phyloP scores from a whole-genome alignment of 2,113 vertebrate species.

The Lophotis ruficrista region DNA sequence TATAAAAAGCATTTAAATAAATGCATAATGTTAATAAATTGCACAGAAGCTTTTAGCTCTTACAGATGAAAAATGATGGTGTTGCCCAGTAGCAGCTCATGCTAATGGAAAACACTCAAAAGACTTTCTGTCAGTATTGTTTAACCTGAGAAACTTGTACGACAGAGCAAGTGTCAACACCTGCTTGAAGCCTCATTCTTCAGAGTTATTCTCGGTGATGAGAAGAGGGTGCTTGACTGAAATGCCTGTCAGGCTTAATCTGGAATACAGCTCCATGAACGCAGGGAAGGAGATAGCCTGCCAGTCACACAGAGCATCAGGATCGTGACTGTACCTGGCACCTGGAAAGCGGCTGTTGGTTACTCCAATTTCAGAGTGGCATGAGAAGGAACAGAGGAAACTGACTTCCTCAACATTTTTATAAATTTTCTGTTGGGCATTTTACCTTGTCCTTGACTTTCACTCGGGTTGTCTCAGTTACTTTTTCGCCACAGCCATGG shows the following conservation, averaged over 20 bases:
- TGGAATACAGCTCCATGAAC: not conserved
- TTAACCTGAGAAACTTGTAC: slow-evolving; percentile 11
- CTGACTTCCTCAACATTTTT: not conserved
- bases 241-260: not conserved
- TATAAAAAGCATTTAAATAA: not conserved
- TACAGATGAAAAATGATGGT: not conserved
- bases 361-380: not conserved
- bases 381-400: not conserved
- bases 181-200: slow-evolving; percentile 5
- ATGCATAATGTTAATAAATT: not conserved
- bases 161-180: slow-evolving; percentile 8
- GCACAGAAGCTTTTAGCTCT: not conserved
- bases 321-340: not conserved
- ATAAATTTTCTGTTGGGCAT: not conserved
- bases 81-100: not conserved
- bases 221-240: not conserved
- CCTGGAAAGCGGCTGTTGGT: not conserved
- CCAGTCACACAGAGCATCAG: not conserved
- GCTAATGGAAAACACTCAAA: not conserved
- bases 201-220: not conserved
- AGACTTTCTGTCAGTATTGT: not conserved
- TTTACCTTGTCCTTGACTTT: not conserved
- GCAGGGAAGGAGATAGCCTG: not conserved
- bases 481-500: rapidly evolving
- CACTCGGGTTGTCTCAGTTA: not conserved